Evolutionary conservation across 2,888 invertebrate species (phyloP).

Genomic region (Sphinx pinastri): DNA sequence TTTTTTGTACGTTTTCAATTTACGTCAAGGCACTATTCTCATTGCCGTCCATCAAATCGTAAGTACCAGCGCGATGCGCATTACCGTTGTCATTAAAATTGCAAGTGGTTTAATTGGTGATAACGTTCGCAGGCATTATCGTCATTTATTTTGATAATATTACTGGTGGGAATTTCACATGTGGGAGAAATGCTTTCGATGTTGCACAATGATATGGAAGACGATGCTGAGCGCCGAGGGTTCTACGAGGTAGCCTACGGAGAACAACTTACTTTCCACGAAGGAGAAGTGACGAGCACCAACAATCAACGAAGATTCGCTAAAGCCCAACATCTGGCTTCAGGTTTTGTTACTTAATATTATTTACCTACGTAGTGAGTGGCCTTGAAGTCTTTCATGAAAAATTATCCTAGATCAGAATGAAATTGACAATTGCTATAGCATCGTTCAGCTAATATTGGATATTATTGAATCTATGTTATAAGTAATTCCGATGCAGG

Average conservation of each 20-base stretch:
- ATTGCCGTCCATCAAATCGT: constrained; percentile 83
- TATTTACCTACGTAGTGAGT: neutral
- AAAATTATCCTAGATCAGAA: neutral
- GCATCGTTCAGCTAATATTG: no score
- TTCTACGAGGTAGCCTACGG: constrained; percentile 68
- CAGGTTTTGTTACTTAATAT: constrained; percentile 54
- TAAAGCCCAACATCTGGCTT: constrained; percentile 76
- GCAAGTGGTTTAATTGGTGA: neutral
- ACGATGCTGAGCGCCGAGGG: constrained; percentile 75
- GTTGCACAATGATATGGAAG: constrained; percentile 80
- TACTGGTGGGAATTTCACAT: constrained; percentile 78
- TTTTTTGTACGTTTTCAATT: constrained; percentile 79
- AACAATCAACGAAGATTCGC: constrained; percentile 80
- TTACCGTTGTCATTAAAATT: constrained; percentile 9
- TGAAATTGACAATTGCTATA: no score
- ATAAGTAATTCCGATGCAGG: no score
- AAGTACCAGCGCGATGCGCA: constrained; percentile 51
- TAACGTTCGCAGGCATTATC: constrained; percentile 68
- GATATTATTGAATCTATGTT: no score
- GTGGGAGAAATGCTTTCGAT: constrained; percentile 77
- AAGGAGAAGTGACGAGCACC: constrained; percentile 71
- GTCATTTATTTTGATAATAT: constrained; percentile 75
- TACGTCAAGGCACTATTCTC: constrained; percentile 80
- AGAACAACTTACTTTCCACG: constrained; percentile 64
- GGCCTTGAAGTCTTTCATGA: neutral